A percentile compares a stretch with the other conserved stretches of the same genome.
Conservation (phyloP, 2,888 invertebrate genomes). For the Mallateleia sp. region DNA sequence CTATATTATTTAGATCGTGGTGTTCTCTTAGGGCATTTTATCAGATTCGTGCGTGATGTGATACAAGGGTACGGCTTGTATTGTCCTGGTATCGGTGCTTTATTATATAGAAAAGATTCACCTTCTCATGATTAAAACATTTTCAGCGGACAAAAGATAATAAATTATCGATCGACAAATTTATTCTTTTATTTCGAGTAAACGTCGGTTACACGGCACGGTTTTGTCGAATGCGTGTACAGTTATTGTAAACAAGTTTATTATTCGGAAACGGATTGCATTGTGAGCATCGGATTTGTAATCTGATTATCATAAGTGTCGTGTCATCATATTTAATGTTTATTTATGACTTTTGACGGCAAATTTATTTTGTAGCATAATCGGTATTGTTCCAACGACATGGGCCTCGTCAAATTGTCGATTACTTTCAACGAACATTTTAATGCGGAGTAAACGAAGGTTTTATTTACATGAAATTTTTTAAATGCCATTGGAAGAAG, state of each 20-base stretch:
- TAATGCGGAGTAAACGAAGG: too few relatives aligned
- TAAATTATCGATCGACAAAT: slow-evolving; percentile 69
- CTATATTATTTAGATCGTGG: too few relatives aligned
- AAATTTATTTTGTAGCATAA: slow-evolving; percentile 24
- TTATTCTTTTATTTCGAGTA: slow-evolving; percentile 57
- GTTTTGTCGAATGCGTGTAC: slow-evolving; percentile 53
- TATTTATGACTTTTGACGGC: slow-evolving; percentile 55
- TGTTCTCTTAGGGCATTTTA: too few relatives aligned
- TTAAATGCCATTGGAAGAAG: too few relatives aligned
- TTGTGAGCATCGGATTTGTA: slow-evolving; percentile 26
- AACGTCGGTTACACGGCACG: slow-evolving; percentile 20
- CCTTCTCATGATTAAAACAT: slow-evolving; percentile 68
- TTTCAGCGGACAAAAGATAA: slow-evolving; percentile 54
- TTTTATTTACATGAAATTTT: too few relatives aligned
- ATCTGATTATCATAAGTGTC: slow-evolving; percentile 60
- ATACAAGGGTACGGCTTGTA: not conserved
- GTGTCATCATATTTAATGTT: slow-evolving; percentile 62
- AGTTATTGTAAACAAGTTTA: slow-evolving; percentile 71
- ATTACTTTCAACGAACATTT: too few relatives aligned
- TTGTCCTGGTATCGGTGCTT: slow-evolving; percentile 26
- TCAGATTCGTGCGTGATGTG: slow-evolving; percentile 5
- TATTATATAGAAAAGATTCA: slow-evolving; percentile 40
- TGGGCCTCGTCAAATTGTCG: too few relatives aligned
- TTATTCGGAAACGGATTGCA: slow-evolving; percentile 48
- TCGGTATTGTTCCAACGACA: slow-evolving; percentile 1